Evolutionary conservation across 2,888 invertebrate species (phyloP), one percentile per base, ranked within the genome.

Genomic region (Exocentrus adspersus): DNA sequence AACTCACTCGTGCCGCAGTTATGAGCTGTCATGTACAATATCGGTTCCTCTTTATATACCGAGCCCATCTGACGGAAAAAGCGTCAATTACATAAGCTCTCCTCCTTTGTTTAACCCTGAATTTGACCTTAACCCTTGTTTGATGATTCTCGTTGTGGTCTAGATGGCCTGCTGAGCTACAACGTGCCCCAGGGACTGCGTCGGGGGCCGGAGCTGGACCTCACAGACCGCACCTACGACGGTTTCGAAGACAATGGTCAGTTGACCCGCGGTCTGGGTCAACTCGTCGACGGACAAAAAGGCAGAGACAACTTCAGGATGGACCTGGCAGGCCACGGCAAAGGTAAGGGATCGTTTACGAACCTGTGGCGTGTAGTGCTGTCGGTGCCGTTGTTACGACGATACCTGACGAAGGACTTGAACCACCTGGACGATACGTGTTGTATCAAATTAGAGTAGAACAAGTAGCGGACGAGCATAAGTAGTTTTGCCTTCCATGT

Each of bases 151-250:
- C 48, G 61, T 56, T 61, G 60, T 71, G 24, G 73, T 75, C 20
- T 86, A 93, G 93, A 92, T 81, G 92, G 92, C 64, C 85, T 94
- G 67, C 83, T 92, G 73, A 90, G 91, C 69, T 95, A 95, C 83
- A 88, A 89, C 72, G 90, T 92, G 86, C 91, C 92, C 21, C 90
- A 91, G 81, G 92, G 92, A 75, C 85, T 88, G 53, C 86, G 87
- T 66, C 88, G 90, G 77, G 87, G 90, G 58, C 86, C 89, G 65
- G 92, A 92, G 78, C 86, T 93, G 74, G 92, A 92, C 82, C 86
- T 93, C 59, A 88, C 89, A 62, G 94, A 94, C 84, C 86, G 87
- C 72, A 91, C 89, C 19, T 94, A 93, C 84, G 94, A 94, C 80
- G 92, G 92, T 45, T 82, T 84, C 62, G 88, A 89, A 74, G 87